Conservation (phyloP, 2,888 invertebrate genomes). For the Plusia festucae region DNA sequence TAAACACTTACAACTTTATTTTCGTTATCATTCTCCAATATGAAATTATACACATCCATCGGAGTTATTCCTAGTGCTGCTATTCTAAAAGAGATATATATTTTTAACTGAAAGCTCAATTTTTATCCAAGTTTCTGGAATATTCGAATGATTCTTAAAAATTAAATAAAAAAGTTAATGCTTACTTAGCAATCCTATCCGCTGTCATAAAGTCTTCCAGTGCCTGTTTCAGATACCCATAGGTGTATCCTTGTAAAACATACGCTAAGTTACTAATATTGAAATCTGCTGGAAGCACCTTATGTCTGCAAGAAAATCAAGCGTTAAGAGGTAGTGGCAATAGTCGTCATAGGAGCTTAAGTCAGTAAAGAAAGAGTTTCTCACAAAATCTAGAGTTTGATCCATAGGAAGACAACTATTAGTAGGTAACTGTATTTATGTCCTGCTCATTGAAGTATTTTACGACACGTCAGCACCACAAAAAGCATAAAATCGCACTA, state of each 20-base stretch:
- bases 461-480: too few relatives aligned
- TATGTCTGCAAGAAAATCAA: slow-evolving; percentile 66
- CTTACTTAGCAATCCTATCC: slow-evolving; percentile 71
- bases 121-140: too few relatives aligned
- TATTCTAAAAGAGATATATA: slow-evolving; percentile 67
- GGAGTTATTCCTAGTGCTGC: slow-evolving; percentile 70
- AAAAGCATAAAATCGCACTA: too few relatives aligned
- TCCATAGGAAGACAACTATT: background rate
- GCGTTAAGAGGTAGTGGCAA: too few relatives aligned
- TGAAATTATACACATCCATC: slow-evolving; percentile 67
- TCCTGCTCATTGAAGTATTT: too few relatives aligned
- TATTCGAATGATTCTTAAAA: too few relatives aligned
- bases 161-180: slow-evolving; percentile 53
- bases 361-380: too few relatives aligned
- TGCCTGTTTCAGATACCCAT: slow-evolving; percentile 65
- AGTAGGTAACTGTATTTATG: too few relatives aligned
- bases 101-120: too few relatives aligned
- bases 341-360: too few relatives aligned
- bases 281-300: slow-evolving; percentile 69
- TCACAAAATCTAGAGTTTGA: too few relatives aligned
- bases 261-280: slow-evolving; percentile 70
- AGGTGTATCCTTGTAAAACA: slow-evolving; percentile 71
- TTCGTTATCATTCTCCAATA: slow-evolving; percentile 64
- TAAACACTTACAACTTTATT: slow-evolving; percentile 65
- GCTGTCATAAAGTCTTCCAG: slow-evolving; percentile 69